Evolutionary conservation across 2,797 vertebrate genomes (phyloP).

Genomic region (Hyperoplus immaculatus): DNA sequence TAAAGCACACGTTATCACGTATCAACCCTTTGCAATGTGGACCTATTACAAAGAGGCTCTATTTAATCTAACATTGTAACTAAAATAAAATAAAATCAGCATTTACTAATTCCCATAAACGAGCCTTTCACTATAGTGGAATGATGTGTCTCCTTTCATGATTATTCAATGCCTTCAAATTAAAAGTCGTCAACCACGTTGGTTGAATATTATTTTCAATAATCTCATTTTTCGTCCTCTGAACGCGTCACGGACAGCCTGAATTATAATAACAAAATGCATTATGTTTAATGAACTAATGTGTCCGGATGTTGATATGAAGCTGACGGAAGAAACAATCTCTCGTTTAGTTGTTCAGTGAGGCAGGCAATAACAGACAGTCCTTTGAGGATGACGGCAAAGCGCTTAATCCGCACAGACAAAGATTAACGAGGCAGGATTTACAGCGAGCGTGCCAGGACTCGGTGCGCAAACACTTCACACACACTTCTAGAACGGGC

Average conservation of each 20-base stretch:
- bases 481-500: neutral
- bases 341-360: neutral
- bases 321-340: neutral
- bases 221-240: neutral
- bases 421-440: slow-evolving; percentile 76
- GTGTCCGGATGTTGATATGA: neutral
- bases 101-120: neutral
- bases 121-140: neutral
- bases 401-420: slow-evolving; percentile 73
- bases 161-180: no score
- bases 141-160: neutral
- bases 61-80: neutral
- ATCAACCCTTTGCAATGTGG: no score
- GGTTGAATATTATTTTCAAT: neutral
- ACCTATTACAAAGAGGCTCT: no score
- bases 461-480: slow-evolving; percentile 24
- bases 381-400: slow-evolving; percentile 57
- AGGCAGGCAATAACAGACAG: no score
- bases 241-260: neutral
- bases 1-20: no score
- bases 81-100: neutral
- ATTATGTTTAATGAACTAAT: neutral
- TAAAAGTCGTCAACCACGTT: neutral
- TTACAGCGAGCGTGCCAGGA: slow-evolving; percentile 38
- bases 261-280: neutral